These are phyloP conservation scores for Anguilla japonica DNA, from an alignment of 2,113 vertebrate genomes.

Conservation along the genomic window DNA sequence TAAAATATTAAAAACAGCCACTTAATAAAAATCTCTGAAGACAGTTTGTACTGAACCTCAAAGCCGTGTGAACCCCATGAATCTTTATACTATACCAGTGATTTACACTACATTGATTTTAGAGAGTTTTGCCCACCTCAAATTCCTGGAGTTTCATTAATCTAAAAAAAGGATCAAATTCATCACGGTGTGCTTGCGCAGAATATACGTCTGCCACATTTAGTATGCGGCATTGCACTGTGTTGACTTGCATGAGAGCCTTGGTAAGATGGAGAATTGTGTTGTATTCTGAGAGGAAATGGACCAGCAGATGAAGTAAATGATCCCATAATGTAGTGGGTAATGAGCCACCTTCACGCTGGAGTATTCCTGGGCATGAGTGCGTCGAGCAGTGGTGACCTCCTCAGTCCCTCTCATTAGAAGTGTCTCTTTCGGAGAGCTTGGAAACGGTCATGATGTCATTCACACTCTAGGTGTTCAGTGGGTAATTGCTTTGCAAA, in stretches of 20 bases:
- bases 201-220: not conserved
- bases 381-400: not conserved
- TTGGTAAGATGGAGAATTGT: not conserved
- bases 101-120: not conserved
- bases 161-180: not conserved
- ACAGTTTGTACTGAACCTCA: not conserved
- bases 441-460: not conserved
- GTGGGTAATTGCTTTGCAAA: not conserved
- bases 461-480: conserved; percentile 2
- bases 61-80: not conserved
- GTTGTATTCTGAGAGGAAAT: not conserved
- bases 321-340: not conserved
- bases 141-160: not conserved
- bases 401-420: conserved; percentile 1
- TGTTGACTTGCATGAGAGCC: not conserved
- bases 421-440: not conserved
- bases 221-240: not conserved
- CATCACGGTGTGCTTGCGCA: not conserved
- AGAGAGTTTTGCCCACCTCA: not conserved
- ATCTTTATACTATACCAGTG: not conserved
- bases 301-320: not conserved
- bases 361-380: not conserved
- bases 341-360: not conserved
- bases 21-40: not conserved
- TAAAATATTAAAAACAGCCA: not conserved